Conservation (phyloP, 2,113 vertebrate species). For the Enhydra lutris region DNA sequence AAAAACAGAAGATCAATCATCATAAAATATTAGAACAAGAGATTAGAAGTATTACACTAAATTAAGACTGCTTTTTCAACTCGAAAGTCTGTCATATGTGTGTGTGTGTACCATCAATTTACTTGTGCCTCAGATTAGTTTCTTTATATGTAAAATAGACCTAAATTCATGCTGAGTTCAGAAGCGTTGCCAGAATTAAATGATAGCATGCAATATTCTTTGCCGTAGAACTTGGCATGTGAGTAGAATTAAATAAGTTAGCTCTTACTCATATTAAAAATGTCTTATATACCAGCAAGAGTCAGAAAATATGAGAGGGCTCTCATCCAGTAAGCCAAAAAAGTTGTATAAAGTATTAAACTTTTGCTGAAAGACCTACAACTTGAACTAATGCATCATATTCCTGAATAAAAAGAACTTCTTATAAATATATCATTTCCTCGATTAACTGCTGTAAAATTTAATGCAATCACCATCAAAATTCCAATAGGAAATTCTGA, state of each 20-base stretch:
- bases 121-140: neutral
- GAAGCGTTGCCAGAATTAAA: neutral
- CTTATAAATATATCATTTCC: neutral
- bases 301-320: neutral
- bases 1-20: neutral
- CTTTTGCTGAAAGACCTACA: neutral
- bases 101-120: neutral
- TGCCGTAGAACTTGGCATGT: neutral
- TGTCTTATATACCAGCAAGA: neutral
- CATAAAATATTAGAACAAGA: neutral
- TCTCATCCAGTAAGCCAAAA: neutral
- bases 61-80: neutral
- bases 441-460: neutral
- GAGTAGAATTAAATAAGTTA: neutral
- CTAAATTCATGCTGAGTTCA: neutral
- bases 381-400: neutral
- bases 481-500: neutral
- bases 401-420: neutral
- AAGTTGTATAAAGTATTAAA: neutral
- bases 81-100: fast-evolving
- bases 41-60: neutral
- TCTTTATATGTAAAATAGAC: neutral
- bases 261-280: neutral
- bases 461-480: neutral
- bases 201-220: neutral